phyloP scores from a whole-genome alignment of 1,140 invertebrate genomes.

The Megalonaias nervosa region DNA sequence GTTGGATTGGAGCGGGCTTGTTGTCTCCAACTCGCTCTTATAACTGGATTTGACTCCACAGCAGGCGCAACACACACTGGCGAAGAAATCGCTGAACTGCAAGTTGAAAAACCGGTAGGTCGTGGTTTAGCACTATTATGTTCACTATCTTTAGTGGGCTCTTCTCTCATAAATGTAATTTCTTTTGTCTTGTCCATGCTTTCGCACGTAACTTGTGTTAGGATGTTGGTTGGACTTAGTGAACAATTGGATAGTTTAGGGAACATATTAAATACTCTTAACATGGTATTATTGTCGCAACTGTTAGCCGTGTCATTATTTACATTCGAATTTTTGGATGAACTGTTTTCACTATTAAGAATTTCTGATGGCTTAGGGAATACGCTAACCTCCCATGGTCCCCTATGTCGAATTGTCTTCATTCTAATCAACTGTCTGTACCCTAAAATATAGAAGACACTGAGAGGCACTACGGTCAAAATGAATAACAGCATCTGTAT shows the following conservation, averaged over 20 bases:
- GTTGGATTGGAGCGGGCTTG: no score
- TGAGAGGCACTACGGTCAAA: background rate
- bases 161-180: background rate
- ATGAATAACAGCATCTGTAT: no score
- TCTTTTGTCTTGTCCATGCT: constrained; percentile 21
- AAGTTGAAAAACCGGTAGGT: no score
- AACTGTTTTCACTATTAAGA: no score
- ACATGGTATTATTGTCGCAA: background rate
- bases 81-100: no score
- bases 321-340: background rate
- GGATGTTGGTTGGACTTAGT: no score
- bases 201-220: background rate
- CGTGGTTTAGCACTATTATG: no score
- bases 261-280: no score
- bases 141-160: no score
- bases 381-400: background rate
- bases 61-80: no score
- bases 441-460: constrained; percentile 3
- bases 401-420: constrained; percentile 2
- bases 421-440: constrained; percentile 21
- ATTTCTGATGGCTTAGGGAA: background rate
- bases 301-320: background rate
- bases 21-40: no score
- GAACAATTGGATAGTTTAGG: no score
- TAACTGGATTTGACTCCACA: background rate